phyloP scores from a whole-genome alignment of 2,888 invertebrate species.

The Cerastis rubricosa region DNA sequence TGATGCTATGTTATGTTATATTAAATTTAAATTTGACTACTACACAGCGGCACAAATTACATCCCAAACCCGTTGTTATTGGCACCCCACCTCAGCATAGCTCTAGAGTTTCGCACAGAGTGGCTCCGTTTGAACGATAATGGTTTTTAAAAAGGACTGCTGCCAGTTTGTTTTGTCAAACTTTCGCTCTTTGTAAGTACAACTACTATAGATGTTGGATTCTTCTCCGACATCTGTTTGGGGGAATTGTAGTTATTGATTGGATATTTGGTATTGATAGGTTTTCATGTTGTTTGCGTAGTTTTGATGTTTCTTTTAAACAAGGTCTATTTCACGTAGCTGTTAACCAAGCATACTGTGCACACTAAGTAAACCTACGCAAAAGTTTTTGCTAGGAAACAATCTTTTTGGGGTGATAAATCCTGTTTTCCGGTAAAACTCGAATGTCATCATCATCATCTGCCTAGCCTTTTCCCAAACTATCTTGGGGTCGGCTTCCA shows the following conservation, averaged over 20 bases:
- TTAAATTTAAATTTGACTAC: not conserved
- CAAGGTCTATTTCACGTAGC: no score
- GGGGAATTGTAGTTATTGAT: constrained; percentile 26
- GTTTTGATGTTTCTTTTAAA: not conserved
- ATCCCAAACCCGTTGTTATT: constrained; percentile 59
- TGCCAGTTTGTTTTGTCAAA: constrained; percentile 71
- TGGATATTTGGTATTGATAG: not conserved
- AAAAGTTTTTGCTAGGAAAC: no score
- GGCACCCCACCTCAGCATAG: constrained; percentile 59
- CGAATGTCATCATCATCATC: no score
- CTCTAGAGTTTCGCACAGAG: constrained; percentile 78
- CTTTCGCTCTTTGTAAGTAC: constrained; percentile 57
- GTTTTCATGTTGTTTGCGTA: constrained; percentile 3
- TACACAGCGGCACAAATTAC: not conserved
- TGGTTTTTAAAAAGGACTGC: constrained; percentile 79
- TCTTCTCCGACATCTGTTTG: constrained; percentile 59
- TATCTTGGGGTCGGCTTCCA: no score
- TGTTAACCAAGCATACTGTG: no score
- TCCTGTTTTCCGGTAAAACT: no score
- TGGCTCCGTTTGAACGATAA: constrained; percentile 79
- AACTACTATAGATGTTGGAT: constrained; percentile 32
- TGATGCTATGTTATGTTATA: no score
- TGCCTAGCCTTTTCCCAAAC: no score
- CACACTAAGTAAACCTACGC: no score
- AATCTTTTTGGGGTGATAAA: no score